Conservation (phyloP, 2,888 invertebrate species). For the Drosophila pseudotalamancana region DNA sequence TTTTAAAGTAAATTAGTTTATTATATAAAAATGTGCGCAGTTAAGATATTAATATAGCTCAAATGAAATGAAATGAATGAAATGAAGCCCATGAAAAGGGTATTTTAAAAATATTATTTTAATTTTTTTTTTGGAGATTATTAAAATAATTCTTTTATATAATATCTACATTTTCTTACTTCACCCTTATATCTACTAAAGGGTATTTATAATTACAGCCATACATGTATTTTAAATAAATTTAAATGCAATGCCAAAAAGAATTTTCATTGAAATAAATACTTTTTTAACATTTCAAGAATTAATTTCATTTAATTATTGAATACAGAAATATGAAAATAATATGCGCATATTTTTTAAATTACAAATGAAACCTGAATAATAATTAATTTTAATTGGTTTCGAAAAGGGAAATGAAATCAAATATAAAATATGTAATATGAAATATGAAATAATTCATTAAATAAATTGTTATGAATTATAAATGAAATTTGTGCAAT, state of each 20-base stretch:
- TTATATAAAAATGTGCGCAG: conserved; percentile 33
- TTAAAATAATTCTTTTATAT: too few relatives aligned
- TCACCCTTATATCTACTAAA: too few relatives aligned
- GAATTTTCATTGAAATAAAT: too few relatives aligned
- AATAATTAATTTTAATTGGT: neutral
- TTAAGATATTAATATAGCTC: conserved; percentile 46
- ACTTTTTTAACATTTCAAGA: too few relatives aligned
- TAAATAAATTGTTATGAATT: neutral
- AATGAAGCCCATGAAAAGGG: neutral
- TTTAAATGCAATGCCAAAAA: too few relatives aligned
- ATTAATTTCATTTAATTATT: too few relatives aligned
- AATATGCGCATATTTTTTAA: neutral
- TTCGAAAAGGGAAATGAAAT: neutral
- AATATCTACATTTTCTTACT: too few relatives aligned
- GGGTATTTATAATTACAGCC: too few relatives aligned
- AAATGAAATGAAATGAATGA: neutral
- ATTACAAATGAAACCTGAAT: neutral
- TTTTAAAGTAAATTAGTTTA: conserved; percentile 40
- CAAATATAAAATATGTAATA: neutral
- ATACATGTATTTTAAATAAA: too few relatives aligned
- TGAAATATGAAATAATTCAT: neutral
- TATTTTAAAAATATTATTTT: neutral
- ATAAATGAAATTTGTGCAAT: too few relatives aligned
- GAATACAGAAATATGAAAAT: neutral
- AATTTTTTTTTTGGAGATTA: too few relatives aligned